A percentile compares a stretch with the other conserved stretches of the same genome.
Evolutionary conservation across 2,797 vertebrate genomes (phyloP).

Genomic region (Gymnodraco acuticeps): DNA sequence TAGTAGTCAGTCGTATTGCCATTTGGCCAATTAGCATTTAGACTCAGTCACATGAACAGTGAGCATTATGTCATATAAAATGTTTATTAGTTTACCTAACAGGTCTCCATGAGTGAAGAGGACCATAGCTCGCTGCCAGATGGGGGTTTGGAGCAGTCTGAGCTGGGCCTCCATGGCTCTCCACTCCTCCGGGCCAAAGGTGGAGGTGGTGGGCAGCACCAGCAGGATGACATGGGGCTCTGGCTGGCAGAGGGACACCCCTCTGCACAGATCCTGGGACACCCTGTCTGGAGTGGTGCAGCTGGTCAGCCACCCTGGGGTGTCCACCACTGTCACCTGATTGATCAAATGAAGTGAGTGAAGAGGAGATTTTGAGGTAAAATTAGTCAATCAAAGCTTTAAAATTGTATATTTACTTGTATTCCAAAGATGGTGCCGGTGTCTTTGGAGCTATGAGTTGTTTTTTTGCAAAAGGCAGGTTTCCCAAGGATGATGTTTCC

Average conservation of each 20-base stretch:
- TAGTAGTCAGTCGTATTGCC: too few relatives aligned
- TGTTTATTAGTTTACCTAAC: slow-evolving; percentile 30
- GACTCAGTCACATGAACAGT: too few relatives aligned
- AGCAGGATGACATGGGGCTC: slow-evolving; percentile 58
- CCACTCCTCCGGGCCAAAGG: slow-evolving; percentile 37
- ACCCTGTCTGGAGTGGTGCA: slow-evolving; percentile 19
- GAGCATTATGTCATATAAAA: too few relatives aligned
- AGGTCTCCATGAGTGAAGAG: slow-evolving; percentile 62
- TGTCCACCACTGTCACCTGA: slow-evolving; percentile 68
- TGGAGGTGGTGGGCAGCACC: slow-evolving; percentile 32
- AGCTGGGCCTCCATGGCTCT: slow-evolving; percentile 54
- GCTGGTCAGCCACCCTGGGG: slow-evolving; percentile 53
- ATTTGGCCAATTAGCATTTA: too few relatives aligned
- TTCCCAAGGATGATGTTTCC: slow-evolving; percentile 61
- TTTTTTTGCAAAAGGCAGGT: slow-evolving; percentile 36
- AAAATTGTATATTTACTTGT: slow-evolving; percentile 12
- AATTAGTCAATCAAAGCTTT: background rate
- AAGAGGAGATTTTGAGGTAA: too few relatives aligned
- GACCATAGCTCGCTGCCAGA: slow-evolving; percentile 58
- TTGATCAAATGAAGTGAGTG: background rate
- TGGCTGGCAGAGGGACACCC: slow-evolving; percentile 43
- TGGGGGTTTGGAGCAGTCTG: slow-evolving; percentile 21
- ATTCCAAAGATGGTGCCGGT: background rate
- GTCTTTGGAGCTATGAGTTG: slow-evolving; percentile 34
- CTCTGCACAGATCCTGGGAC: slow-evolving; percentile 43